These are phyloP conservation scores for Oxycera nigricornis DNA, from an alignment of 2,888 invertebrate species.

Conservation along the genomic window DNA sequence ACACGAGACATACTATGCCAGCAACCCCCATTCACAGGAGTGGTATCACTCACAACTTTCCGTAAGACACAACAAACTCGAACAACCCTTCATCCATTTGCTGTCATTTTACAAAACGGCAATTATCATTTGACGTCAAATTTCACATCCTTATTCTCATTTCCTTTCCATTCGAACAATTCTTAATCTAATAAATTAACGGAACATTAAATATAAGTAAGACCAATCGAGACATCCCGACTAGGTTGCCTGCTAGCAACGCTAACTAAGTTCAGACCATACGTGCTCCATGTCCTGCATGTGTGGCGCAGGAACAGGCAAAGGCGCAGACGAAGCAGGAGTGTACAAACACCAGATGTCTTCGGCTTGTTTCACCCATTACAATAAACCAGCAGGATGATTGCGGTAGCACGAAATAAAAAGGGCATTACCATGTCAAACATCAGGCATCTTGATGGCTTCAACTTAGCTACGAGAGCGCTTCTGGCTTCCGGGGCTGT, in stretches of 20 bases:
- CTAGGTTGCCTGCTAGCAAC: background rate
- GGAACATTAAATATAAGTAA: constrained; percentile 27
- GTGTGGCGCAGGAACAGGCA: background rate
- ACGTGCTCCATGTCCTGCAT: background rate
- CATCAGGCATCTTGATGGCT: constrained; percentile 25
- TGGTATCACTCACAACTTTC: too few relatives aligned
- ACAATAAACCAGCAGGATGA: constrained; percentile 23
- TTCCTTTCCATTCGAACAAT: constrained; percentile 6
- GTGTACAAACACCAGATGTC: constrained; percentile 30
- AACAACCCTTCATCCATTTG: background rate
- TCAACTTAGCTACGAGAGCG: background rate
- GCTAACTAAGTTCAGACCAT: background rate
- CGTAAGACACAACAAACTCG: too few relatives aligned
- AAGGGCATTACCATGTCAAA: constrained; percentile 25
- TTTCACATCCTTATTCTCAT: constrained; percentile 5
- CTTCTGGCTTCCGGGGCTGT: background rate
- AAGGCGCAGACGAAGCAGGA: background rate
- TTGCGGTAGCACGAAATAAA: constrained; percentile 23
- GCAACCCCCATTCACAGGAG: too few relatives aligned
- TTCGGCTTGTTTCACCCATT: constrained; percentile 23
- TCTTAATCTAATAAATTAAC: constrained; percentile 27
- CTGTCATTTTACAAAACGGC: constrained; percentile 22
- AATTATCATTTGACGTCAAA: constrained; percentile 32
- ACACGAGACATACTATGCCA: too few relatives aligned
- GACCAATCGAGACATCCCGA: constrained; percentile 5